Evolutionary conservation across 2,113 vertebrate genomes (phyloP).

Genomic region (Micromys minutus): DNA sequence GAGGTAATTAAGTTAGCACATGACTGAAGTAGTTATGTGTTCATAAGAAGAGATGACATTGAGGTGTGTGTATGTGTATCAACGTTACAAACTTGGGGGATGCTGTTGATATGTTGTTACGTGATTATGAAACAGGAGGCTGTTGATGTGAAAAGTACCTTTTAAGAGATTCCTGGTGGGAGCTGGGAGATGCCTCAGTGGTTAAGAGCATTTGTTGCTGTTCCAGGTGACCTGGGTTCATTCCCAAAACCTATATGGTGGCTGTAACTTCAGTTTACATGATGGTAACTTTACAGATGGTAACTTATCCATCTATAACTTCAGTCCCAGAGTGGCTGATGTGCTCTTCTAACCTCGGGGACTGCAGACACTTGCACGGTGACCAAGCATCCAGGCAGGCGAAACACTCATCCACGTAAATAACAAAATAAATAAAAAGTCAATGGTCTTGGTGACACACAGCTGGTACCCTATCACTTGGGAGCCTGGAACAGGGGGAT

Average conservation of each 20-base stretch:
- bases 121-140: neutral
- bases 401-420: neutral
- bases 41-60: conserved; percentile 5
- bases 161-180: neutral
- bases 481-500: neutral
- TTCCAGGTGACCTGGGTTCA: neutral
- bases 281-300: too few species aligned
- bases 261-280: too few species aligned
- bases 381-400: too few species aligned
- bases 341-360: neutral
- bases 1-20: neutral
- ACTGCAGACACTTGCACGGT: neutral
- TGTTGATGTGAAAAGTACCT: neutral
- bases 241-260: neutral
- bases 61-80: neutral
- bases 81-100: neutral
- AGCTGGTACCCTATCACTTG: neutral
- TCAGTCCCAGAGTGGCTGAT: neutral
- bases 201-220: neutral
- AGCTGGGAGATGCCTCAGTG: neutral
- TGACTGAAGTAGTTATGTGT: neutral
- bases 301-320: too few species aligned
- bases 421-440: neutral
- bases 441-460: neutral
- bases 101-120: neutral